phyloP scores from a whole-genome alignment of 2,888 invertebrate species.

The Drosophila kuntzei region DNA sequence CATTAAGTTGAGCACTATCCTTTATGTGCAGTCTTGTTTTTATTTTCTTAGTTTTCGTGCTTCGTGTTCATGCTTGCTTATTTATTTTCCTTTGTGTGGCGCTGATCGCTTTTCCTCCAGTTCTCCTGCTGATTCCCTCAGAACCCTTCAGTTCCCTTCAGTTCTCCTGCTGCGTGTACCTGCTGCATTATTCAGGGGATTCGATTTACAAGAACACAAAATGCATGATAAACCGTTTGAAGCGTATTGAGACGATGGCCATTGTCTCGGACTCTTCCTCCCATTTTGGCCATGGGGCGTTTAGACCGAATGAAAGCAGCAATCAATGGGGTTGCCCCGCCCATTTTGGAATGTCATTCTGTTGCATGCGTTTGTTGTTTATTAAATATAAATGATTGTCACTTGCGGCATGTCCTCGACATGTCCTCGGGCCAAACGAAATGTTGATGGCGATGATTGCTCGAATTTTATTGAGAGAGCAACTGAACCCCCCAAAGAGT shows the following conservation, averaged over 20 bases:
- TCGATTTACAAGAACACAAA: conserved; percentile 72
- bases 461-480: conserved; percentile 63
- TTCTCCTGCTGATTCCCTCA: neutral
- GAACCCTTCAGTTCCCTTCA: too few relatives aligned
- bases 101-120: conserved; percentile 44
- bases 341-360: conserved; percentile 19
- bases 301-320: conserved; percentile 32
- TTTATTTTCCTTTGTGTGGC: conserved; percentile 71
- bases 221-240: conserved; percentile 76
- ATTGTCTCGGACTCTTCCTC: conserved; percentile 47
- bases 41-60: conserved; percentile 45
- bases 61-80: conserved; percentile 68
- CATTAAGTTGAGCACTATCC: neutral
- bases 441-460: conserved; percentile 75
- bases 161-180: conserved; percentile 41
- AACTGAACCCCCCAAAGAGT: conserved; percentile 24
- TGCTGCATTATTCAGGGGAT: conserved; percentile 77
- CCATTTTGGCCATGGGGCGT: conserved; percentile 32
- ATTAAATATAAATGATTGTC: conserved; percentile 81
- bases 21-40: neutral
- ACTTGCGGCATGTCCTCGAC: conserved; percentile 72
- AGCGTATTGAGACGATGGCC: conserved; percentile 60
- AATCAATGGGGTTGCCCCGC: conserved; percentile 18
- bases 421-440: conserved; percentile 50
- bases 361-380: conserved; percentile 73